Base-by-base conservation (phyloP, 2,888 invertebrate species). In the Chironomus tentans region DNA sequence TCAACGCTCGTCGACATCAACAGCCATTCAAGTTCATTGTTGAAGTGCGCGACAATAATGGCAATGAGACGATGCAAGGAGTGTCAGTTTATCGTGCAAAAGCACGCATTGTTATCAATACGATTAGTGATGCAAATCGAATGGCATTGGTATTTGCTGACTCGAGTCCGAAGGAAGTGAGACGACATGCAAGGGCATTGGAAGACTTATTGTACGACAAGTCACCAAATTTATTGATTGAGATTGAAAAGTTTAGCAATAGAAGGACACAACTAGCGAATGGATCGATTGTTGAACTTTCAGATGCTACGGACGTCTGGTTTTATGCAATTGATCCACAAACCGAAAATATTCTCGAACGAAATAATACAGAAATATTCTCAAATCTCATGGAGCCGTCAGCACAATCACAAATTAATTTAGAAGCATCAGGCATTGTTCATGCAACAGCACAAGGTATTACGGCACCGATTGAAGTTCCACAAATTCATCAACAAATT, bases 281-380 rank as follows among this genome's bases (percentile, higher is more conserved):
- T 81, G 91, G 92, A 4, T 92, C 92, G 0, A 82, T 94, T 21
- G 84, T 84, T 48, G 89, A 88, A 77, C 91, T 93, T 81, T 85
- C 88, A 0, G 86, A 87, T 5, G 93, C 92, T 6, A 93, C 94
- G 0, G 95, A 95, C 80, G 88, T 95, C 5, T 95, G 94, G 93
- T 89, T 96, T 82, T 95, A 95, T 80, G 87, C 92, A 0, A 86
- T 95, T 2, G 93, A 95, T 84, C 94, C 95, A 0, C 87, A 85
- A 74, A 90, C 89, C 0, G 94, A 93, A 78, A 85, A 85, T 71
- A 92, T 95, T 78, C 83, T 95, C 56, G 85, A 87, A 0, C 88
- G 92, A 69, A 93, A 94, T 79, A 90, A 91, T 78, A 86, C 88
- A 0, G 82, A 88, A 48, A 88, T 95, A 28, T 88, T 89, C 80